phyloP scores from a whole-genome alignment of 2,888 invertebrate species.

The Drosophila putrida region DNA sequence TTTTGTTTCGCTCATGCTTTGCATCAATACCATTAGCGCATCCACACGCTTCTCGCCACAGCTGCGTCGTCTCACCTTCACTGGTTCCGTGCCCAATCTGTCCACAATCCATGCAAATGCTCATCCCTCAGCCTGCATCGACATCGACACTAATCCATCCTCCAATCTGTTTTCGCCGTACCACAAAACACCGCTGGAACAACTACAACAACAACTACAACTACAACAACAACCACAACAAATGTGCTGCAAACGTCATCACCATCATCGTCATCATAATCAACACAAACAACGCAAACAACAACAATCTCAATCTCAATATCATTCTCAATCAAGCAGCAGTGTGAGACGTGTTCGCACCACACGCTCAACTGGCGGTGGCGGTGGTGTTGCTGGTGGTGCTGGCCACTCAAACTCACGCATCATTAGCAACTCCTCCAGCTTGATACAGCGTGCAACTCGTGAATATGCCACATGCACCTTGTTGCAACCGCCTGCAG shows the following conservation, averaged over 20 bases:
- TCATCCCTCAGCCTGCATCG: slow-evolving; percentile 49
- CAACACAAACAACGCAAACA: slow-evolving; percentile 59
- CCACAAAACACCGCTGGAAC: slow-evolving; percentile 77
- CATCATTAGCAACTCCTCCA: slow-evolving; percentile 81
- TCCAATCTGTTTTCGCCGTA: slow-evolving; percentile 43
- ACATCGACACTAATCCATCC: slow-evolving; percentile 54
- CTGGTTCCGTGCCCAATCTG: slow-evolving; percentile 88
- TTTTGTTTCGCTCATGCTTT: slow-evolving; percentile 17
- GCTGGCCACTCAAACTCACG: slow-evolving; percentile 69
- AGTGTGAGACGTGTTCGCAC: slow-evolving; percentile 79
- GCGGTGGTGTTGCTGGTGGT: slow-evolving; percentile 21
- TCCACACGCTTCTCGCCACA: slow-evolving; percentile 83
- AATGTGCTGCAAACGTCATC: slow-evolving; percentile 70
- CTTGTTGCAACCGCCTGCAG: slow-evolving; percentile 88
- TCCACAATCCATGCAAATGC: slow-evolving; percentile 62
- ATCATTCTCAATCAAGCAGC: slow-evolving; percentile 44
- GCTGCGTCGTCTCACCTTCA: slow-evolving; percentile 85
- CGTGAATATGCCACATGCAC: slow-evolving; percentile 83
- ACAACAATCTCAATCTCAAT: slow-evolving; percentile 20
- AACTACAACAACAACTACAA: slow-evolving; percentile 75
- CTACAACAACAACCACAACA: slow-evolving; percentile 59
- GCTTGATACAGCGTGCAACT: slow-evolving; percentile 83
- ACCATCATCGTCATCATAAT: slow-evolving; percentile 67
- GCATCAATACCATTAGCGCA: slow-evolving; percentile 72
- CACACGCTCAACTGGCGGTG: slow-evolving; percentile 36